These are phyloP conservation scores for Falco peregrinus DNA, from an alignment of 2,797 vertebrate genomes.

Conservation along the genomic window DNA sequence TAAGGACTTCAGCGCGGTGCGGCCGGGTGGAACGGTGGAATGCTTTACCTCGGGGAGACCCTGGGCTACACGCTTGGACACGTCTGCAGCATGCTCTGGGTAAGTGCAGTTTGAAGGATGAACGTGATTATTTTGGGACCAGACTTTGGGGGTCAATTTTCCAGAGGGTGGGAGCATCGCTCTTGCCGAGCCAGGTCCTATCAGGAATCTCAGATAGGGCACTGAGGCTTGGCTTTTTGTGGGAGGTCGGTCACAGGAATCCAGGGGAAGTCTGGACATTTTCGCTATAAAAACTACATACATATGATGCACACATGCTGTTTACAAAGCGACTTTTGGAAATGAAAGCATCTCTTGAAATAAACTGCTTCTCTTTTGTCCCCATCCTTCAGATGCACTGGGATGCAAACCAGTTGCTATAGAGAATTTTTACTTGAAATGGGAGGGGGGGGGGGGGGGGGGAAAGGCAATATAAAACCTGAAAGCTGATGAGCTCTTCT, in stretches of 20 bases:
- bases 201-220: not conserved
- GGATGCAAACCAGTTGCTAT: not conserved
- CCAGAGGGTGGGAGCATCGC: not conserved
- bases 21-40: not conserved
- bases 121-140: not conserved
- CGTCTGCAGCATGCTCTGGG: not conserved
- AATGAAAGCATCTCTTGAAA: not conserved
- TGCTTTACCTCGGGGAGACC: not conserved
- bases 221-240: not conserved
- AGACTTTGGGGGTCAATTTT: not conserved
- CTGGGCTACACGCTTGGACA: fast-evolving
- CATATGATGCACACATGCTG: fast-evolving
- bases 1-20: not conserved
- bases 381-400: not conserved
- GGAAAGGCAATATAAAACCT: not conserved
- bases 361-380: not conserved
- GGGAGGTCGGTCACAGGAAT: not conserved
- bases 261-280: not conserved
- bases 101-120: not conserved
- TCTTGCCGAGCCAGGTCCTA: not conserved
- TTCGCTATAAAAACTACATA: not conserved
- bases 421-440: not conserved
- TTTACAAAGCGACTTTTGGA: not conserved
- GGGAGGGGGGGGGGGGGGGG: not conserved
- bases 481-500: not conserved